Evolutionary conservation across 2,888 invertebrate genomes (phyloP).

Genomic region (Melanotus villosus): DNA sequence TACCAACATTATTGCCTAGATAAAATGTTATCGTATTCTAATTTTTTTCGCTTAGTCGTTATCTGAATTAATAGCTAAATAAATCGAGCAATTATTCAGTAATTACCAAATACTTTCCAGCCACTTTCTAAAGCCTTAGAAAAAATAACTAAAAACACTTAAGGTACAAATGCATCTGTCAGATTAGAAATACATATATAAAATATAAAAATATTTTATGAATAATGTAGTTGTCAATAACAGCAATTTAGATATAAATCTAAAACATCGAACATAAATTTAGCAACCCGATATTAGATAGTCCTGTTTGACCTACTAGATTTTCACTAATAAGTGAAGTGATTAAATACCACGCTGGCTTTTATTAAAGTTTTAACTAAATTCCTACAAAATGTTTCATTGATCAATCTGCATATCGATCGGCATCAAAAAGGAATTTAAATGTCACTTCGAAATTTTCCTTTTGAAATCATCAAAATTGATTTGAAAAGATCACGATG

Average conservation of each 20-base stretch:
- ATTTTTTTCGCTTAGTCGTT: too few relatives aligned
- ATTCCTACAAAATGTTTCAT: constrained; percentile 3
- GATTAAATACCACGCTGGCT: neutral
- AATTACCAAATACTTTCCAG: too few relatives aligned
- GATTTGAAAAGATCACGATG: neutral
- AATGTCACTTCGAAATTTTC: neutral
- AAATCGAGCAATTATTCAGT: too few relatives aligned
- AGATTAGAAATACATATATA: too few relatives aligned
- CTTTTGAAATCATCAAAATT: neutral
- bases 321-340: neutral
- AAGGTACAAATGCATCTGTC: too few relatives aligned
- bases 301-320: constrained; percentile 2
- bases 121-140: too few relatives aligned
- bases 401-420: neutral
- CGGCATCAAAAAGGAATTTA: neutral
- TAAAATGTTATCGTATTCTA: too few relatives aligned
- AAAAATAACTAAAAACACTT: too few relatives aligned
- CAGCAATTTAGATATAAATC: neutral
- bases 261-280: neutral
- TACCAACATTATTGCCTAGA: neutral
- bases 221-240: neutral
- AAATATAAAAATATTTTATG: too few relatives aligned
- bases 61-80: too few relatives aligned
- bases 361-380: neutral
- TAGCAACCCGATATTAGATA: neutral